Base-by-base conservation (phyloP, 2,113 vertebrate species). In the Rhinolophus ferrumequinum region DNA sequence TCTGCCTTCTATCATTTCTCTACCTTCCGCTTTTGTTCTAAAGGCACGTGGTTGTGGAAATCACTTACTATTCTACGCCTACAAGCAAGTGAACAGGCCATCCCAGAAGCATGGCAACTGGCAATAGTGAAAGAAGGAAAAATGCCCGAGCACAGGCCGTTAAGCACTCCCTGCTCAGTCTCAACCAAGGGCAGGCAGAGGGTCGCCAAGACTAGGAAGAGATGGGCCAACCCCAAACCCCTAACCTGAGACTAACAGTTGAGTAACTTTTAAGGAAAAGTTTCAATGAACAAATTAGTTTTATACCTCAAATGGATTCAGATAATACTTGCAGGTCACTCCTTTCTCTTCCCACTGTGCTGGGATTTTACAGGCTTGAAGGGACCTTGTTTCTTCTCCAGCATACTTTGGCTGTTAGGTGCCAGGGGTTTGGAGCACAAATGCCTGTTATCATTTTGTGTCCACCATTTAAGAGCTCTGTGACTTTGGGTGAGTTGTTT, bases 41-140 rank as follows among this genome's bases (percentile, higher is more conserved):
- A 79, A 89, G 86, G 73, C 50, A 72, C 35, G 72, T 94, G 66
- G 41, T 52, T 86, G 82, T 83, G 67, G 54, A 95, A 95, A 88
- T 67, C 73, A 75, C 67, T 94, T 85, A 19, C 10, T 58, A n/a
- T 72, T 90, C n/a, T 70, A 30, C 3, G 73, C 41, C 54, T 82
- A 54, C 30, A 73, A 76, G 80, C 16, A 54, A 60, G 73, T 72
- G 69, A 93, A 89, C 50, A 88, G 81, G 67, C 26, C 86, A n/a
- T 73, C 44, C 41, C 50, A 89, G 94, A 96, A 80, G 93, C 90
- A 90, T 79, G 73, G 90, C 79, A 90, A 86, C 87, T n/a, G 52
- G 84, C 38, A 64, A 24, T 76, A 14, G 69, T 5, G 80, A 73
- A 44, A 52, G 56, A 82, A 86, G 33, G 83, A 41, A 91, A 88